Evolutionary conservation across 1,140 invertebrate genomes (phyloP).

Genomic region (Vollenhovia emeryi): DNA sequence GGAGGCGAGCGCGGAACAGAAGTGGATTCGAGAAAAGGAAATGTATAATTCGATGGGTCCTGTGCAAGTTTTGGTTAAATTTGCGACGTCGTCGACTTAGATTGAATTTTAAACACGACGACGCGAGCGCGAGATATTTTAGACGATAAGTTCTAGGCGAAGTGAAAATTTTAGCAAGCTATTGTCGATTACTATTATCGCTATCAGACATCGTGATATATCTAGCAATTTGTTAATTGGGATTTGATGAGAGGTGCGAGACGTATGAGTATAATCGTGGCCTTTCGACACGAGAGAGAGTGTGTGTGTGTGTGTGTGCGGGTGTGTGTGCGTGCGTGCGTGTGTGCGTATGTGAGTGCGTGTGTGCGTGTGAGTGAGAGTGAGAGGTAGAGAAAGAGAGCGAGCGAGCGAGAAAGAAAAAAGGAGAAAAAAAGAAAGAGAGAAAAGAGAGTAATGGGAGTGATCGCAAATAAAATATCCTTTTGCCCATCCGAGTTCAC

Average conservation of each 20-base stretch:
- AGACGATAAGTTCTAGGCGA: slow-evolving; percentile 68
- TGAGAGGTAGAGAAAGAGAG: no score
- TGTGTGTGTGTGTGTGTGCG: no score
- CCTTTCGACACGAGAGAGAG: slow-evolving; percentile 61
- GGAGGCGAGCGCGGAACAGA: neutral
- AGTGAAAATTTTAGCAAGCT: slow-evolving; percentile 64
- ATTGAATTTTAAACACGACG: slow-evolving; percentile 75
- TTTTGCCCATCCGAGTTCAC: neutral
- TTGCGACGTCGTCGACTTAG: slow-evolving; percentile 79
- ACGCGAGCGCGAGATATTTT: slow-evolving; percentile 63
- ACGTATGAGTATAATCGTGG: slow-evolving; percentile 59
- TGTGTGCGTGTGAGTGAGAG: no score
- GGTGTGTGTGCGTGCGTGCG: no score
- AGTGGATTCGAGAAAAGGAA: slow-evolving; percentile 20
- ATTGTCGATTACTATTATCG: slow-evolving; percentile 67
- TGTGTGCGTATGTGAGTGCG: no score
- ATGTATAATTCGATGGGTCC: slow-evolving; percentile 79
- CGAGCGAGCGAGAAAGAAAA: slow-evolving; percentile 21
- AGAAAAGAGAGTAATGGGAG: slow-evolving; percentile 7
- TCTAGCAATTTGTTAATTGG: slow-evolving; percentile 76
- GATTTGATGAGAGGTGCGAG: slow-evolving; percentile 63
- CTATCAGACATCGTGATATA: slow-evolving; percentile 68
- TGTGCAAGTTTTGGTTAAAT: slow-evolving; percentile 82
- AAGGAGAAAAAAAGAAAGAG: neutral
- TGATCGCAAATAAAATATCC: slow-evolving; percentile 3